Base-by-base conservation (phyloP, 1,140 invertebrate species). In the Zaprionus capensis region DNA sequence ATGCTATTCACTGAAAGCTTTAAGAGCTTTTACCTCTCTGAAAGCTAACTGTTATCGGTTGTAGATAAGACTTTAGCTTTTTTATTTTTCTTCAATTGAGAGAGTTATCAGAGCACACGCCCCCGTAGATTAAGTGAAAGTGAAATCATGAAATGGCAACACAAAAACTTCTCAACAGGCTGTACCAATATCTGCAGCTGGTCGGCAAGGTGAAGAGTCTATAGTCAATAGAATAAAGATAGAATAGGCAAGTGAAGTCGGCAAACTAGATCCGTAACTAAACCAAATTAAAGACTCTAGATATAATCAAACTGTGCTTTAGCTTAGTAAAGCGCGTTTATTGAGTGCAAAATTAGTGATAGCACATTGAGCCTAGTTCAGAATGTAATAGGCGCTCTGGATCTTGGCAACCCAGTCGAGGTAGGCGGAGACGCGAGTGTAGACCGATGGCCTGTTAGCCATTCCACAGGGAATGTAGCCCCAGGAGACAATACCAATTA, bases 401-500 rank as follows among this genome's bases (percentile, higher is more conserved):
- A 84, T 51, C 7, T 76, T 44, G 34, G 15, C 0, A 12, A 91
- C n/a, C 91, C 91, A 92, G 20, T 94, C 92, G 22, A 94, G 64
- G 80, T 95, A 96, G n/a, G 94, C 85, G 1, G 95, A 94, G 2
- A 96, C 95, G 77, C 94, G 94, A 0, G 96, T 96, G 85, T 96
- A 97, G 0, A 97, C 94, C 0, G 96, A 96, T 1, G 96, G 96
- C 1, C 94, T 92, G 17, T 95, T 94, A 76, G 90, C 92, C 24
- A 91, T 76, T 4, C 96, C 95, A 77, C 96, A 96, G 72, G 96
- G 96, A 41, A 95, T 93, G 36, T 95, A 92, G 14, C 96, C 96
- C 95, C 96, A 97, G 2, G 96, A 97, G 0, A 96, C 96, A 20
- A 97, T 92, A 20, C 96, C 96, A 66, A 97, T 82, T 22, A 92